A percentile compares a stretch with the other conserved stretches of the same genome.
These are phyloP conservation scores for Hippocampus kuda DNA, from an alignment of 2,797 vertebrate species.

Conservation along the genomic window DNA sequence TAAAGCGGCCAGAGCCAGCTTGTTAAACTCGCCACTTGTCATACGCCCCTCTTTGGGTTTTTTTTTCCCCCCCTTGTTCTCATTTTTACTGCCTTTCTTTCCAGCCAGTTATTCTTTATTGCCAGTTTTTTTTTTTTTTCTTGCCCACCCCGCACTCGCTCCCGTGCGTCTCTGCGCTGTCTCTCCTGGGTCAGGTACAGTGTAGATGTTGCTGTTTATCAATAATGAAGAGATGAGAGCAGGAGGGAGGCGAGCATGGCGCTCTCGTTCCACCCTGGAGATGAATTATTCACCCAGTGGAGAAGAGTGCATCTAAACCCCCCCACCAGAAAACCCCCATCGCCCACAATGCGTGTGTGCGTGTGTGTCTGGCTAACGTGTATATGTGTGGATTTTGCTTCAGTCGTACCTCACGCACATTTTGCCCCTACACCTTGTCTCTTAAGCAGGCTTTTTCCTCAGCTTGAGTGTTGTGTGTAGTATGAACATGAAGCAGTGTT, in stretches of 20 bases:
- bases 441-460: conserved; percentile 17
- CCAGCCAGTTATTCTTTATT: conserved; percentile 6
- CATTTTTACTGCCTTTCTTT: conserved; percentile 12
- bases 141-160: conserved; percentile 10
- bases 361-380: conserved; percentile 30
- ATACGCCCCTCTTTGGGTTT: neutral
- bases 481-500: conserved; percentile 5
- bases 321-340: neutral
- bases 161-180: neutral
- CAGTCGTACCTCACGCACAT: conserved; percentile 12
- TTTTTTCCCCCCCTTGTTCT: neutral
- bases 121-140: conserved; percentile 1
- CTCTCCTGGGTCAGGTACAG: conserved; percentile 53
- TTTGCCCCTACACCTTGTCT: conserved; percentile 30
- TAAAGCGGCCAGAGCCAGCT: conserved; percentile 21
- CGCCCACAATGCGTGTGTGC: conserved; percentile 10
- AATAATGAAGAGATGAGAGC: conserved; percentile 63
- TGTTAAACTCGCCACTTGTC: conserved; percentile 13
- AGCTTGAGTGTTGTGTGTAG: conserved; percentile 29
- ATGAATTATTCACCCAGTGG: conserved; percentile 63
- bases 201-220: conserved; percentile 67
- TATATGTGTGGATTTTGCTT: conserved; percentile 28
- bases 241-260: conserved; percentile 43
- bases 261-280: conserved; percentile 44
- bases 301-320: conserved; percentile 37